Conservation (phyloP, 1,140 invertebrate species). For the Pogonognathellus flavescens region DNA sequence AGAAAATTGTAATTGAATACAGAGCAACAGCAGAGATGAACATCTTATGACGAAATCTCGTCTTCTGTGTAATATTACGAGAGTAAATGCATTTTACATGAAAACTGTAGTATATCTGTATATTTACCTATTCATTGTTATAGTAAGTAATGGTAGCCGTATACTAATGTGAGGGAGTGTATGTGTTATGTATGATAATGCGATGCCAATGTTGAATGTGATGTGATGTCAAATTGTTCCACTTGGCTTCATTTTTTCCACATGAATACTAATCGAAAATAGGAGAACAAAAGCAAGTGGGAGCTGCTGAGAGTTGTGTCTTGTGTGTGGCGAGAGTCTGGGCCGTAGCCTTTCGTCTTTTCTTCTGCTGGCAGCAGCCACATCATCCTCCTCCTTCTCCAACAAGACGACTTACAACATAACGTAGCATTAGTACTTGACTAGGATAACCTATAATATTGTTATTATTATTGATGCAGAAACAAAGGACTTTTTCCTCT, state of each 20-base stretch:
- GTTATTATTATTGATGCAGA: background rate
- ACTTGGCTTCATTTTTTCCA: slow-evolving; percentile 52
- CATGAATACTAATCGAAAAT: slow-evolving; percentile 47
- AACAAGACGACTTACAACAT: too few species aligned
- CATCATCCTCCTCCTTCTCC: too few species aligned
- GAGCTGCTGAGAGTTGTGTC: background rate
- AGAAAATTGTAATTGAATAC: slow-evolving; percentile 29
- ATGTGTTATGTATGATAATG: slow-evolving; percentile 43
- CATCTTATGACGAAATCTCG: slow-evolving; percentile 38
- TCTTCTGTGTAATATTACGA: too few species aligned
- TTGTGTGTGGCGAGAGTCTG: too few species aligned
- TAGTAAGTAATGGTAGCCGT: too few species aligned
- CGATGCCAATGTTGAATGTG: slow-evolving; percentile 46
- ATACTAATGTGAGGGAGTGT: background rate
- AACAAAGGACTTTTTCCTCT: slow-evolving; percentile 44
- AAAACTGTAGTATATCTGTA: too few species aligned
- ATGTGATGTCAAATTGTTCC: slow-evolving; percentile 51
- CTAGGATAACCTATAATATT: background rate
- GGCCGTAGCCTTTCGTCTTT: background rate
- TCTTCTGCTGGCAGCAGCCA: background rate
- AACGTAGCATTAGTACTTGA: too few species aligned
- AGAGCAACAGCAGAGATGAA: slow-evolving; percentile 44
- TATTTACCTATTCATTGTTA: too few species aligned
- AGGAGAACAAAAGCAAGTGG: slow-evolving; percentile 20
- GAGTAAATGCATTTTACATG: too few species aligned